Evolutionary conservation across 2,797 vertebrate genomes (phyloP), one percentile per base, ranked within the genome.

Genomic region (Lepilemur ruficaudatus): DNA sequence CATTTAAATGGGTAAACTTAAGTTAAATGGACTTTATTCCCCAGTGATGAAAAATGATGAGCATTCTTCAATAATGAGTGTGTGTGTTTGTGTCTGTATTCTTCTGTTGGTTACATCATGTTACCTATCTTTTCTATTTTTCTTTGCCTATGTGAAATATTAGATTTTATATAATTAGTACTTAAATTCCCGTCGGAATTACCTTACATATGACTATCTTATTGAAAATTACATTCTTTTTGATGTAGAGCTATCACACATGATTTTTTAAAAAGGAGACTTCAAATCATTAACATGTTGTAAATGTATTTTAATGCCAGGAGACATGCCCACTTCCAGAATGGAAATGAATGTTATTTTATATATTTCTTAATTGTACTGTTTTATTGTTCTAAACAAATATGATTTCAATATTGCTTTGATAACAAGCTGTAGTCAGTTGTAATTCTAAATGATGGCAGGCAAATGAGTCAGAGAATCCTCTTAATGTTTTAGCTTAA

Each of bases 311-410:
- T 97, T 96, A 69, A 96, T 97, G 38, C 35, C 59, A 93, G 95
- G 93, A 97, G 93, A 94, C 88, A 91, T 96, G 94, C 97, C 96
- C 97, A 95, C 96, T 98, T 97, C 91, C 81, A 94, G 92, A 97
- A 38, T 97, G 89, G 93, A 95, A 98, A 90, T 84, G 94, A 97
- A 93, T 96, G 97, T 97, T 96, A 55, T 94, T 97, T 97, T 96
- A 89, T 57, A 5, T 97, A 90, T 87, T 97, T 97, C 90, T 96
- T 97, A 97, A 97, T 97, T 97, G 86, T 93, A 67, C 65, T 95
- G 69, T 91, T 97, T 98, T 95, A 43, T 97, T 98, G 61, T 97
- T 98, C 83, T 94, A 93, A 96, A 96, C 86, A 94, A 97, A 95
- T 97, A 90, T 91, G 91, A 97, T 93, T 97, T 97, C 73, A 88